Conservation (phyloP, 37 sponge, comb jelly and placozoan genomes). For the Cladorhizidae sp. region DNA sequence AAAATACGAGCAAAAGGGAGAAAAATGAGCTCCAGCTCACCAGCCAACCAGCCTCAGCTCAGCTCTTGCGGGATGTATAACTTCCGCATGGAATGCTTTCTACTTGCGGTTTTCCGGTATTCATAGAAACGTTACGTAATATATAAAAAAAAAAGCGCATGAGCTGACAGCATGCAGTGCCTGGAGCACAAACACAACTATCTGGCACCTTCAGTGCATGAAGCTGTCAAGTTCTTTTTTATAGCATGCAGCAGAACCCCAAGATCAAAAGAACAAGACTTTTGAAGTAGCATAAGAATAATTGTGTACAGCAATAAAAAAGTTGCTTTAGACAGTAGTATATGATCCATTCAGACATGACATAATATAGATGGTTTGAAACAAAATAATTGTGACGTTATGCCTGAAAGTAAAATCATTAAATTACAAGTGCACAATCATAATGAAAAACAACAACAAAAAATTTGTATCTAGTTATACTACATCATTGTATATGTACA, state of each 20-base stretch:
- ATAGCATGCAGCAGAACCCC: no score
- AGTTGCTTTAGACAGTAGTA: no score
- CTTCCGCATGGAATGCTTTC: conserved; percentile 24
- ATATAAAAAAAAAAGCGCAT: background rate
- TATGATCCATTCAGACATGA: no score
- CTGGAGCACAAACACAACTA: no score
- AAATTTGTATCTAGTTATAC: background rate
- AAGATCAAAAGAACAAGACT: no score
- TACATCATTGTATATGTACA: background rate
- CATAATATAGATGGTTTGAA: background rate
- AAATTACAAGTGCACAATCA: background rate
- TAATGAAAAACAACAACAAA: background rate
- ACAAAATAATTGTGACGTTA: background rate
- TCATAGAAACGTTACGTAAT: conserved; percentile 76
- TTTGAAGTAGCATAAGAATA: no score
- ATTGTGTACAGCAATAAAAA: no score
- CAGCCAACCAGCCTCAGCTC: conserved; percentile 13
- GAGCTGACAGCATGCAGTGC: no score
- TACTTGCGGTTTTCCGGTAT: conserved; percentile 84
- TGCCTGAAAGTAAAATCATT: background rate
- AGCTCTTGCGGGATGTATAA: conserved; percentile 45
- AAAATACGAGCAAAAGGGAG: background rate
- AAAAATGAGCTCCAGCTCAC: background rate
- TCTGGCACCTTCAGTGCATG: no score
- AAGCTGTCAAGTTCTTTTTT: no score